Evolutionary conservation across 2,797 vertebrate species (phyloP).

Genomic region (Eulemur mongoz): DNA sequence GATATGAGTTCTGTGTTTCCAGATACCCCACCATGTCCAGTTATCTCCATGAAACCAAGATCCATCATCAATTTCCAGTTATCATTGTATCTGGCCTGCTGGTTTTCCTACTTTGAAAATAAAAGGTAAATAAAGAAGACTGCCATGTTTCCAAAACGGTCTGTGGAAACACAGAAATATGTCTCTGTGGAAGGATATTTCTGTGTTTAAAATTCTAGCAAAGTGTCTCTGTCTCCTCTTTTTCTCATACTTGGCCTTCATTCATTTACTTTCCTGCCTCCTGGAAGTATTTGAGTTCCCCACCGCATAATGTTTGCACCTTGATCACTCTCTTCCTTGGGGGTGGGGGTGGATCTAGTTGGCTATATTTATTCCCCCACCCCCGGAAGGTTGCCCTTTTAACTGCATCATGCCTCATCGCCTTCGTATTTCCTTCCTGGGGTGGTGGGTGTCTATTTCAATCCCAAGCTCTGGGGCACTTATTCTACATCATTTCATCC

Average conservation of each 20-base stretch:
- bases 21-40: not conserved
- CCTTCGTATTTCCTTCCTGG: not conserved
- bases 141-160: not conserved
- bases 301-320: not conserved
- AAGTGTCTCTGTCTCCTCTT: not conserved
- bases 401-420: not conserved
- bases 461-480: not conserved
- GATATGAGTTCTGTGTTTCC: not conserved
- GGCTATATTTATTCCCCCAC: conserved; percentile 25
- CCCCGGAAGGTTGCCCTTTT: not conserved
- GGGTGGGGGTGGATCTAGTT: not conserved
- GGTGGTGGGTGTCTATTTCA: not conserved
- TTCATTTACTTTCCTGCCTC: not conserved
- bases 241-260: not conserved
- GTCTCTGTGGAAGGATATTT: not conserved
- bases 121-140: not conserved
- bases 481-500: conserved; percentile 33
- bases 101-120: not conserved
- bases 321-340: not conserved
- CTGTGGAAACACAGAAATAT: not conserved
- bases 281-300: not conserved
- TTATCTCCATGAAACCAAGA: not conserved
- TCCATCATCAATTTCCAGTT: not conserved
- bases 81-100: not conserved
- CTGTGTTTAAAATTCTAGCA: not conserved